phyloP scores from a whole-genome alignment of 2,797 vertebrate genomes.

The Coccyzus lansbergi region DNA sequence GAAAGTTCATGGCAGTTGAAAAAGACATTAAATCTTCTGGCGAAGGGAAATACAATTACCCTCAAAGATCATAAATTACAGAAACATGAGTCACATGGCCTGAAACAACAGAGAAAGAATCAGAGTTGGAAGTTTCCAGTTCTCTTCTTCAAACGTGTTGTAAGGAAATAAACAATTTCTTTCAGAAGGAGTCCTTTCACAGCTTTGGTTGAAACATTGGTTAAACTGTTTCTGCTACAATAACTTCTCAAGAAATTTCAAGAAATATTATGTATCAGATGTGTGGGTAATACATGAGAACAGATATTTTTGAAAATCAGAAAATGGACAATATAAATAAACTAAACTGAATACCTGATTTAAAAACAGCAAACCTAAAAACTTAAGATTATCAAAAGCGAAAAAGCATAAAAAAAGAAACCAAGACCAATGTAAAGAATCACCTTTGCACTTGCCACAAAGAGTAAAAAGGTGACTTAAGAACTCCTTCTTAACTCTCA shows the following conservation, averaged over 20 bases:
- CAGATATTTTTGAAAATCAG: neutral
- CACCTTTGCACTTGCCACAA: neutral
- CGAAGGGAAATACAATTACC: neutral
- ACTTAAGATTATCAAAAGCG: neutral
- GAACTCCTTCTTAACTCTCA: neutral
- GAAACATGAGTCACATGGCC: neutral
- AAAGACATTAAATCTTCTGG: neutral
- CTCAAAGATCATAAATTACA: neutral
- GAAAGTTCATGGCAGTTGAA: neutral
- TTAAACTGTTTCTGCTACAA: neutral
- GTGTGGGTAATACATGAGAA: neutral
- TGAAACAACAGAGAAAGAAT: neutral
- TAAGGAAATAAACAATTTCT: neutral
- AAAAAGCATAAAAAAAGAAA: neutral
- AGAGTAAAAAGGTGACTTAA: neutral
- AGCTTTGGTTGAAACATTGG: neutral
- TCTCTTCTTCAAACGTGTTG: neutral
- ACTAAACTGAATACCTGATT: neutral
- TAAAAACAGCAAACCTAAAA: neutral
- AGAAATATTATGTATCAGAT: neutral
- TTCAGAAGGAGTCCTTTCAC: neutral
- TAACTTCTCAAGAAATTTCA: neutral
- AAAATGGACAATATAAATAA: neutral
- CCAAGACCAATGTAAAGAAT: neutral
- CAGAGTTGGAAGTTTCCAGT: neutral